Evolutionary conservation across 2,888 invertebrate species (phyloP).

Genomic region (Himalopsyche anomala): DNA sequence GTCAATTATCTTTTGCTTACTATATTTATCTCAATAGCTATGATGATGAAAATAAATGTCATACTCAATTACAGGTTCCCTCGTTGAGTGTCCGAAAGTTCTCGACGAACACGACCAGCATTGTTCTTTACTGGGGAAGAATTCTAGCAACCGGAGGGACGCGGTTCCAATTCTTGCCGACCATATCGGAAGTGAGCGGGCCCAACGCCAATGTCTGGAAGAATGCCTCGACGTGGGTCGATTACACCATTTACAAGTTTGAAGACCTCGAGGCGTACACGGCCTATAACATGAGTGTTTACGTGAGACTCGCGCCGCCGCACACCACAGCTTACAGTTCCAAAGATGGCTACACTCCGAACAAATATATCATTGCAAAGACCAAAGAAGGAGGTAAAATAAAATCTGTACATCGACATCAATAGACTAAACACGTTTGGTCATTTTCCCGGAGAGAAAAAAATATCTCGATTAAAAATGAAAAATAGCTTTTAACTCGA

Average conservation of each 20-base stretch:
- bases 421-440: neutral
- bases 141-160: conserved; percentile 75
- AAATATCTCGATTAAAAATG: too few species aligned
- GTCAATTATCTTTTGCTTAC: too few species aligned
- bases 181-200: conserved; percentile 76
- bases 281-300: conserved; percentile 88
- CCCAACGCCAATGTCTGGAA: conserved; percentile 76
- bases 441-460: too few species aligned
- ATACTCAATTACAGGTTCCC: conserved; percentile 71
- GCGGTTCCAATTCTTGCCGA: conserved; percentile 82
- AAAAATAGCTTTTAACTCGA: too few species aligned
- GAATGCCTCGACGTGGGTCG: conserved; percentile 79
- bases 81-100: conserved; percentile 82
- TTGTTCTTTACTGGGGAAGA: conserved; percentile 81
- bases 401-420: neutral
- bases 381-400: conserved; percentile 81
- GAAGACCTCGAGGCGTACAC: conserved; percentile 82
- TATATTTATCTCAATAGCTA: too few species aligned
- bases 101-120: conserved; percentile 79
- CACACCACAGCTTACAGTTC: conserved; percentile 72
- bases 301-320: conserved; percentile 76
- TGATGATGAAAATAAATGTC: neutral
- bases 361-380: conserved; percentile 78
- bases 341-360: conserved; percentile 78
- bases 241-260: conserved; percentile 79